Base-by-base conservation (phyloP, 2,113 vertebrate species). In the Oncorhynchus clarkii region DNA sequence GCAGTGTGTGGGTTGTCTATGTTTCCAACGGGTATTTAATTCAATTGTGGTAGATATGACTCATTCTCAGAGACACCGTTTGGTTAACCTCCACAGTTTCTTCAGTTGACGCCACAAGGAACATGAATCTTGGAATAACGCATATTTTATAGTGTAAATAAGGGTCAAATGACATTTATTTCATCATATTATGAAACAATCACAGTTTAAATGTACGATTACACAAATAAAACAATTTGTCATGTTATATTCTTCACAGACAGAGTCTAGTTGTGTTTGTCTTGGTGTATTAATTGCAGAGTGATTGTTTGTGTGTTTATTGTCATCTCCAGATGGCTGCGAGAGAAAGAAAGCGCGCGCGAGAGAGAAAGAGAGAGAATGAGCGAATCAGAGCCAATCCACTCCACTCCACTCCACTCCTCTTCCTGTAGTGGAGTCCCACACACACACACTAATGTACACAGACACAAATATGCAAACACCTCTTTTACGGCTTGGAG, bases 291-390 rank as follows among this genome's bases (percentile, higher is more conserved):
- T 76, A 75, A 79, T 79, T 67, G 24, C 54, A 45, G 64, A 49
- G 71, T 60, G 72, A 84, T 86, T 79, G 73, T 87, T 85, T 79
- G 76, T 84, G 75, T 85, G 75, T 87, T 89, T 86, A 78, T 84
- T 81, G 81, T 82, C 71, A 81, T 73, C 79, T 79, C 83, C 80
- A 89, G 84, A 90, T 80, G 81, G 82, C 79, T 81, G 54, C 72
- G 74, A 75, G 80, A 54, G 49, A 14, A 3, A 51, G 12, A 51
- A 3, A 51, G 49, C 3, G 49, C 1, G 49, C 4, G 49, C 4
- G 49, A 0, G 49, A 51, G 14, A 39, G 39, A n/a, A 14, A n/a
- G 57, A n/a, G 57, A 8, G 57, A n/a, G 82, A 85, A 66, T 22
- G 69, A 80, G 78, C 73, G 76, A 85, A 83, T 39, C 31, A 31